These are phyloP conservation scores for Drosophila mauritiana DNA, from an alignment of 1,140 invertebrate genomes.

Conservation along the genomic window DNA sequence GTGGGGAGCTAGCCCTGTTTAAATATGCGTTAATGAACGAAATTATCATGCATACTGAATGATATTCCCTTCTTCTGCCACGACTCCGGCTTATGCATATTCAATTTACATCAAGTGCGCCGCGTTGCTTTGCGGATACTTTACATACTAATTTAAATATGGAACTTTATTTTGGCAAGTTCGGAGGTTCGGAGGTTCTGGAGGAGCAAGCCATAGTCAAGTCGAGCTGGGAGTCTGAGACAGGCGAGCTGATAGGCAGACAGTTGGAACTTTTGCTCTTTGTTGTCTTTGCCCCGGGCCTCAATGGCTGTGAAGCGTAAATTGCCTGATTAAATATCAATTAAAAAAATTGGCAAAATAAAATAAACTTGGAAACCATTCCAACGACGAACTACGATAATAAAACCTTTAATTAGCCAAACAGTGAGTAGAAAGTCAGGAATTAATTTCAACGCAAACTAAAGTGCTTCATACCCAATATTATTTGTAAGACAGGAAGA, in stretches of 20 bases:
- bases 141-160: conserved; percentile 67
- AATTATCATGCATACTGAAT: conserved; percentile 78
- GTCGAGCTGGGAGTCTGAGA: conserved; percentile 1
- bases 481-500: too few relatives aligned
- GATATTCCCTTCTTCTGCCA: conserved; percentile 27
- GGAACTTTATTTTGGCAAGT: conserved; percentile 42
- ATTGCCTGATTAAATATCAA: conserved; percentile 6
- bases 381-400: too few relatives aligned
- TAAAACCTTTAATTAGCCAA: too few relatives aligned
- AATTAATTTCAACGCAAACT: too few relatives aligned
- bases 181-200: not conserved
- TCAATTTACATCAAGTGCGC: conserved; percentile 64
- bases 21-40: conserved; percentile 80
- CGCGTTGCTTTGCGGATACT: conserved; percentile 44
- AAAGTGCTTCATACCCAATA: too few relatives aligned
- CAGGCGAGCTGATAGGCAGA: conserved; percentile 33
- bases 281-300: not conserved
- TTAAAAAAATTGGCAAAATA: not conserved
- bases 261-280: conserved; percentile 33
- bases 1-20: conserved; percentile 38
- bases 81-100: conserved; percentile 60
- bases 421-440: too few relatives aligned
- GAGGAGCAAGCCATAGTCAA: conserved; percentile 8
- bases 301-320: conserved; percentile 3
- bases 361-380: not conserved